Conservation (phyloP, 1,140 invertebrate species). For the Scylla paramamosain region DNA sequence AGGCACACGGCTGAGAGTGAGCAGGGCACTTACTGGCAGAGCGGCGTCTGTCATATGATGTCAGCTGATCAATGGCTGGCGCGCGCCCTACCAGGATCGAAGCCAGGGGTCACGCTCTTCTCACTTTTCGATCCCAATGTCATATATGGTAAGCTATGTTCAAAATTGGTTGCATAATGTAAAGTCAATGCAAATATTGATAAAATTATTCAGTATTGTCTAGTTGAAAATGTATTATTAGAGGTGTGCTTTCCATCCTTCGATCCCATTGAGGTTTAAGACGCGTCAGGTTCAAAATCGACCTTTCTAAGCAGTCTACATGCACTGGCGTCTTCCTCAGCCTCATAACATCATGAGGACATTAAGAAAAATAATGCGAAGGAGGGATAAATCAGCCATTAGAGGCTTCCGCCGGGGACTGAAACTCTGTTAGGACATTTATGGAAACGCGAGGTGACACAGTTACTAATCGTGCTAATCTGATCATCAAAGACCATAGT, state of each 20-base stretch:
- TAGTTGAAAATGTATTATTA: neutral
- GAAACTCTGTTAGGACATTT: too few species aligned
- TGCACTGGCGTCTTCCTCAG: too few species aligned
- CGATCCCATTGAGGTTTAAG: too few species aligned
- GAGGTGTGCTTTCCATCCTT: neutral
- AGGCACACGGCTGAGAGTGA: neutral
- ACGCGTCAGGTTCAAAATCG: too few species aligned
- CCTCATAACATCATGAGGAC: too few species aligned
- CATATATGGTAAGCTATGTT: neutral
- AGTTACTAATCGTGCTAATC: too few species aligned
- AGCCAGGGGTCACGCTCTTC: neutral
- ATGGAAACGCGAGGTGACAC: too few species aligned
- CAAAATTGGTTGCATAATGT: neutral
- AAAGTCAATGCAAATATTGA: conserved; percentile 18
- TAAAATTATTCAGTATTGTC: neutral
- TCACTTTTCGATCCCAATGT: conserved; percentile 50
- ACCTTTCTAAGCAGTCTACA: too few species aligned
- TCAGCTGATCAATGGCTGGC: conserved; percentile 71
- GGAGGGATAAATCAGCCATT: too few species aligned
- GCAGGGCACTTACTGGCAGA: neutral
- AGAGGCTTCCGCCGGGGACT: too few species aligned
- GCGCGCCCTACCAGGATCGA: conserved; percentile 56
- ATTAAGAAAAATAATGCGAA: too few species aligned
- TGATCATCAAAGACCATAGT: too few species aligned
- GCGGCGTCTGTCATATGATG: conserved; percentile 71